phyloP scores from a whole-genome alignment of 2,888 invertebrate genomes.

The Acronicta psi region DNA sequence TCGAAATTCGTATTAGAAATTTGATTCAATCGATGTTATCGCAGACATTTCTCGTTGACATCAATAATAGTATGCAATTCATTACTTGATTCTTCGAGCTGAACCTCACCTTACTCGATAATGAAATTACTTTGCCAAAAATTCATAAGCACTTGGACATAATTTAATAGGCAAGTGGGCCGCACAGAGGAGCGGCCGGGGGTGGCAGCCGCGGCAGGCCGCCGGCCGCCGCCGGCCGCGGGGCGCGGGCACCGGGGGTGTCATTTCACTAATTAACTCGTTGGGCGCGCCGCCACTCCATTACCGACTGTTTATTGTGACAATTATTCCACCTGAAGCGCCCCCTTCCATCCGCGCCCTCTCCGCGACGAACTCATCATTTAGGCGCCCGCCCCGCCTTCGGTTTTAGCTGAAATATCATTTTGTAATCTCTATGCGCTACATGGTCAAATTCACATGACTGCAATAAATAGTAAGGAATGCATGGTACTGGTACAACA shows the following conservation, averaged over 20 bases:
- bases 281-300: conserved; percentile 81
- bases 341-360: conserved; percentile 38
- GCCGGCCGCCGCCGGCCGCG: conserved; percentile 33
- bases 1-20: too few species aligned
- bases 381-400: conserved; percentile 47
- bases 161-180: conserved; percentile 50
- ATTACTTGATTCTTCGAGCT: neutral
- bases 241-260: conserved; percentile 54
- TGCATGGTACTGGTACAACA: too few species aligned
- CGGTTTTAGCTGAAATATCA: conserved; percentile 25
- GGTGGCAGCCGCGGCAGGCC: conserved; percentile 31
- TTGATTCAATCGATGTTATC: neutral
- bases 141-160: conserved; percentile 47
- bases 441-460: too few species aligned
- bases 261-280: conserved; percentile 80
- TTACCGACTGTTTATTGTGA: conserved; percentile 85
- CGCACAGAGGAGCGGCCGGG: conserved; percentile 49
- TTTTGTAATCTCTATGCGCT: conserved; percentile 4
- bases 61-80: neutral
- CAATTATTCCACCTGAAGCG: conserved; percentile 73
- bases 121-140: conserved; percentile 47
- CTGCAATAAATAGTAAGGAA: too few species aligned
- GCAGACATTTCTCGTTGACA: neutral
- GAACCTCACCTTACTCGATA: neutral
- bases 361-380: conserved; percentile 36